These are phyloP conservation scores for Fregata magnificens DNA, from an alignment of 2,113 vertebrate species.

Conservation along the genomic window DNA sequence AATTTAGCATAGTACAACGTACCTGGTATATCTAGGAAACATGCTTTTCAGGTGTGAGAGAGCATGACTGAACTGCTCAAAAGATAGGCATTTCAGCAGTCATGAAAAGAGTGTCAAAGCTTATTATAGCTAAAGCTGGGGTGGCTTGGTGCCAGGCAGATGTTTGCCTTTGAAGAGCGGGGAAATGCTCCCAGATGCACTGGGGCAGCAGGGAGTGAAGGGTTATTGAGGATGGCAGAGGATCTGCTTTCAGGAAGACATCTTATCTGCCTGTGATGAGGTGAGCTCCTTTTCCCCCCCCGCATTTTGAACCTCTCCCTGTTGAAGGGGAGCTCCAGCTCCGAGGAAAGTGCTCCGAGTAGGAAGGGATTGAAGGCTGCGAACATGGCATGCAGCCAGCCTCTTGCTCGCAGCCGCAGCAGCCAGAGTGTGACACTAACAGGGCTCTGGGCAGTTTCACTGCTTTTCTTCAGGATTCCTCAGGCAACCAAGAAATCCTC, in stretches of 20 bases:
- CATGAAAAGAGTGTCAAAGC: neutral
- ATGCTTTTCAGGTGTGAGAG: constrained; percentile 11
- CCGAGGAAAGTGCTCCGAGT: neutral
- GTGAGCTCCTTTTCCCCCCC: neutral
- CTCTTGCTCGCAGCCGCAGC: neutral
- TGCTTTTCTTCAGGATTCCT: neutral
- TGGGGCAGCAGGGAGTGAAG: accelerated
- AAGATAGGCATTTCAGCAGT: neutral
- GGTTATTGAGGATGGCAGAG: neutral
- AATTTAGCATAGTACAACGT: neutral
- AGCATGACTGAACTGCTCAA: neutral
- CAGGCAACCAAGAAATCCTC: neutral
- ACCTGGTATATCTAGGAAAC: constrained; percentile 14
- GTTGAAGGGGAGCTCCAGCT: neutral
- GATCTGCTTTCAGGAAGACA: neutral
- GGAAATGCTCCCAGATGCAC: neutral
- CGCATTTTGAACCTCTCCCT: neutral
- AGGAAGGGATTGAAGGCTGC: neutral
- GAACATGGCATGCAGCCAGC: neutral
- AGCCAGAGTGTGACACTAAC: neutral
- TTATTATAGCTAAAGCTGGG: neutral
- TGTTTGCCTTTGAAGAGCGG: neutral
- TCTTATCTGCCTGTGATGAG: neutral
- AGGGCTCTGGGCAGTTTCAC: neutral
- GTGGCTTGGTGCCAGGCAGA: neutral